Evolutionary conservation across 2,113 vertebrate species (phyloP), one percentile per base, ranked within the genome.

Genomic region (Pongo abelii): DNA sequence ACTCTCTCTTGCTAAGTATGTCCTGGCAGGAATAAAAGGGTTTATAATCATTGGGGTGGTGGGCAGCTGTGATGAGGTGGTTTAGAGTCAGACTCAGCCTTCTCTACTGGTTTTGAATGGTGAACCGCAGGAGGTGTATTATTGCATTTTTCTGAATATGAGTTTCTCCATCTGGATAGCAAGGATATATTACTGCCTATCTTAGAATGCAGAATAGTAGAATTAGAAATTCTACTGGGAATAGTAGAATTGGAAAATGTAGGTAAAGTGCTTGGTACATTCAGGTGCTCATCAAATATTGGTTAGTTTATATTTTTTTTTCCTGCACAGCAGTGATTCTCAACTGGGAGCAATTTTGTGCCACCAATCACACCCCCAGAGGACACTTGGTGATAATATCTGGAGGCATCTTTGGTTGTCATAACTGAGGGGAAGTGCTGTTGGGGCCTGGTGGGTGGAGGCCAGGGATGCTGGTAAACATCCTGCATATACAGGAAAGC

Each of bases 71-170:
- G 17, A 8, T 32, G 59, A 89, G 64, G 40, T 16, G 18, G 20
- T 22, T 74, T n/a, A 14, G 12, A 69, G 27, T 38, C 14, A 80
- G 87, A 12, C 9, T 69, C 48, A 38, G 52, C 50, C 74, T 25
- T 89, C 59, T 96, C 84, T 52, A 32, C 22, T 90, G 57, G 14
- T 93, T 75, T 94, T 96, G 92, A 97, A 79, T 96, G 91, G 74
- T 40, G 64, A 96, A 81, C 52, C 38, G 61, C 10, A 55, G 18
- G 2, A 30, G 57, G 22, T n/a, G 25, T 57, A 67, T 88, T 89
- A 92, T 89, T 94, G 72, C 91, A 92, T 96, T 91, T 11, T 50
- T 93, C 67, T 57, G 57, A 61, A 25, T 78, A 86, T 75, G 40
- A 55, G 17, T 74, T 89, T 95, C 61, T 40, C 57, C 75, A 7